These are phyloP conservation scores for Neomonachus schauinslandi DNA, from an alignment of 2,113 vertebrate genomes.

Conservation along the genomic window DNA sequence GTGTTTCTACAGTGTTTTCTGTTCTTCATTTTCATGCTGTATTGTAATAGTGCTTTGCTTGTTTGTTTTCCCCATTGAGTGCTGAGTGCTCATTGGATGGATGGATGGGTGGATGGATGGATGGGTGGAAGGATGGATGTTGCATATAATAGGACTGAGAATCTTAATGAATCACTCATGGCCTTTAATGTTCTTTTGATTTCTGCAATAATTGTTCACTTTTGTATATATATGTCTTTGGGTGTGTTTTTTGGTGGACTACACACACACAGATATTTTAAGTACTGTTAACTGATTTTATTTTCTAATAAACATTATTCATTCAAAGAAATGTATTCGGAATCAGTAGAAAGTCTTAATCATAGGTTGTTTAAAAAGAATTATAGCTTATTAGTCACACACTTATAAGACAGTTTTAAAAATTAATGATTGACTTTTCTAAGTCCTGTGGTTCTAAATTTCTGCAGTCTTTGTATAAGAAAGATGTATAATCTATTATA, in stretches of 20 bases:
- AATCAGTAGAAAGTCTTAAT: conserved; percentile 69
- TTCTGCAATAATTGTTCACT: conserved; percentile 52
- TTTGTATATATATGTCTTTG: background rate
- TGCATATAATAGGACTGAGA: background rate
- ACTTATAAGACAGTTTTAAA: conserved; percentile 3
- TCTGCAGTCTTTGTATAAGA: background rate
- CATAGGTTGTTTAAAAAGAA: conserved; percentile 44
- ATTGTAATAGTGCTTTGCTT: background rate
- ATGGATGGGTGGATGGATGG: background rate
- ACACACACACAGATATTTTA: background rate
- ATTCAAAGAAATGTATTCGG: conserved; percentile 44
- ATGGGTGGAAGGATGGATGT: background rate
- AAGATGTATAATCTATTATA: background rate
- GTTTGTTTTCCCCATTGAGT: background rate
- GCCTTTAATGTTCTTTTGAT: conserved; percentile 28
- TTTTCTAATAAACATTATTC: conserved; percentile 63
- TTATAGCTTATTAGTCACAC: conserved; percentile 32
- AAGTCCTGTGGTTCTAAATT: background rate
- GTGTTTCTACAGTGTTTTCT: background rate
- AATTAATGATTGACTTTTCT: background rate
- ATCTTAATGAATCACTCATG: background rate
- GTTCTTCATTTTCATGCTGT: background rate
- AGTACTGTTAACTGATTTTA: conserved; percentile 62
- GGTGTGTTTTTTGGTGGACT: conserved; percentile 21
- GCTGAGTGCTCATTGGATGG: background rate